phyloP scores from a whole-genome alignment of 2,797 vertebrate genomes.

The Gastrophryne carolinensis region DNA sequence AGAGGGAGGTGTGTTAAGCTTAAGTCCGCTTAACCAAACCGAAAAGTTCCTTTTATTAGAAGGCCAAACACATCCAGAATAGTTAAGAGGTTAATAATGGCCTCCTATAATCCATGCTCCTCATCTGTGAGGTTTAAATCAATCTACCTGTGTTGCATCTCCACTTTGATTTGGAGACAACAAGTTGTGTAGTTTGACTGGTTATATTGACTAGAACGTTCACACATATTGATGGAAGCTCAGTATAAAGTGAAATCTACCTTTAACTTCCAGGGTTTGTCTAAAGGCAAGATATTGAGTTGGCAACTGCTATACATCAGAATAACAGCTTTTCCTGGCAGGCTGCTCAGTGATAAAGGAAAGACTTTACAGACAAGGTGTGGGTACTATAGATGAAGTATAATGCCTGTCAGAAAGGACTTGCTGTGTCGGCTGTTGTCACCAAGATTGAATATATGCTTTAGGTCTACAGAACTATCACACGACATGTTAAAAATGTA shows the following conservation, averaged over 20 bases:
- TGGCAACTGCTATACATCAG: conserved; percentile 39
- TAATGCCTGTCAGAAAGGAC: conserved; percentile 26
- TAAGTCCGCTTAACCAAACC: too few species aligned
- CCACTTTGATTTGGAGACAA: background rate
- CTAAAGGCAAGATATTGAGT: conserved; percentile 30
- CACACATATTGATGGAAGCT: conserved; percentile 5
- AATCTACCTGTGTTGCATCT: too few species aligned
- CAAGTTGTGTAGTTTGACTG: background rate
- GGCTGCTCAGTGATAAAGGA: conserved; percentile 32
- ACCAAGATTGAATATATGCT: conserved; percentile 37
- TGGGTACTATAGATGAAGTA: conserved; percentile 27
- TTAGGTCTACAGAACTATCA: conserved; percentile 23
- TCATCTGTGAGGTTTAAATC: too few species aligned
- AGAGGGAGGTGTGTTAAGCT: too few species aligned
- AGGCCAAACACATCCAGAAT: too few species aligned
- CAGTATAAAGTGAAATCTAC: conserved; percentile 24
- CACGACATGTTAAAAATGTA: conserved; percentile 21
- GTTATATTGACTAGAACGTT: background rate
- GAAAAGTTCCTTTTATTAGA: too few species aligned
- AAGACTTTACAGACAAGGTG: conserved; percentile 43
- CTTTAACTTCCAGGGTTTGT: conserved; percentile 25
- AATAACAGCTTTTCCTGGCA: conserved; percentile 34
- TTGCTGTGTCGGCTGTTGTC: conserved; percentile 14
- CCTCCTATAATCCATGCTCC: too few species aligned
- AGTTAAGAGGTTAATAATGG: too few species aligned